Conservation (phyloP, 2,113 vertebrate species). For the Anthoscopus minutus region DNA sequence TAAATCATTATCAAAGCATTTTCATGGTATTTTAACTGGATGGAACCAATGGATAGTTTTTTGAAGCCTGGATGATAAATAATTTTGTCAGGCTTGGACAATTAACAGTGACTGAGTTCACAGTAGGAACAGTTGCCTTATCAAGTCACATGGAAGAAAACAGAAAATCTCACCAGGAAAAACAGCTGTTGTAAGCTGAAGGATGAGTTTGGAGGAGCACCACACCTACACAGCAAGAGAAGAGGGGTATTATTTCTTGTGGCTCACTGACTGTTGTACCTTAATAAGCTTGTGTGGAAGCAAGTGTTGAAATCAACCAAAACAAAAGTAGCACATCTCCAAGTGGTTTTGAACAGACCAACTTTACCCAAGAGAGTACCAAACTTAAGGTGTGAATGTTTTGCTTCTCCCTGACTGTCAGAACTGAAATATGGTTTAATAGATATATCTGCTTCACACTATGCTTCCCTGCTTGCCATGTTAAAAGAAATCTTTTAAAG, state of each 20-base stretch:
- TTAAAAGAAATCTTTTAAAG: neutral
- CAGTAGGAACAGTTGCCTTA: neutral
- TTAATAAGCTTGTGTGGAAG: neutral
- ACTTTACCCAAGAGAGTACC: neutral
- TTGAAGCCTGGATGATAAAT: neutral
- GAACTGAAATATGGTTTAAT: neutral
- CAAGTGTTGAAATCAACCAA: neutral
- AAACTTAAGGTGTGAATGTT: neutral
- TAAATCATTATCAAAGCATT: neutral
- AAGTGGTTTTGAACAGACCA: neutral
- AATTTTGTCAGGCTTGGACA: neutral
- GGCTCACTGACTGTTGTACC: neutral
- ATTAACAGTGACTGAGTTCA: neutral
- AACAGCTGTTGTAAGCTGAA: neutral
- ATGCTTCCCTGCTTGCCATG: neutral
- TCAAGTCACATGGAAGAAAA: neutral
- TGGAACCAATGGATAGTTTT: neutral
- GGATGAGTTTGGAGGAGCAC: neutral
- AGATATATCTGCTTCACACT: neutral
- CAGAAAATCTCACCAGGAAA: neutral
- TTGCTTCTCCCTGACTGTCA: neutral
- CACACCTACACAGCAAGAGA: neutral
- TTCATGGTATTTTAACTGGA: neutral
- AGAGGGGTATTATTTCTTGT: neutral
- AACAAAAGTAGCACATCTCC: neutral